A percentile compares a stretch with the other conserved stretches of the same genome.
phyloP scores from a whole-genome alignment of 1,140 invertebrate genomes.

The Musca domestica region DNA sequence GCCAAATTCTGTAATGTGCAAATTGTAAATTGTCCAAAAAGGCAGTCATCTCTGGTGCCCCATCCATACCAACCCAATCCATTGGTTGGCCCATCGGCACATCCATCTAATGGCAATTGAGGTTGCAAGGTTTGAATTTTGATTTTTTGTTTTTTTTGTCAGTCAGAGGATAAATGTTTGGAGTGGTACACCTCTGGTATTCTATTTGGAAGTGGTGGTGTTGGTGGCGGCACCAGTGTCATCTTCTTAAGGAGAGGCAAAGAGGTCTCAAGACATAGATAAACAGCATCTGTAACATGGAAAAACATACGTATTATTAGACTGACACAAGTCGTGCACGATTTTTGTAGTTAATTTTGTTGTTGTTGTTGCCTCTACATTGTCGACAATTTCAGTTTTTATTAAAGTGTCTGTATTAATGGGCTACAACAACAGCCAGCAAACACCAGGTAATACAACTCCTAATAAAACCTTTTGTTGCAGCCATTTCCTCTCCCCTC shows the following conservation, averaged over 20 bases:
- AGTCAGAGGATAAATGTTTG: conserved; percentile 1
- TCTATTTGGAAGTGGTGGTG: too few relatives aligned
- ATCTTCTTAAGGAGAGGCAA: not conserved
- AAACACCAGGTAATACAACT: too few relatives aligned
- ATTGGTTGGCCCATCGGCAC: too few relatives aligned
- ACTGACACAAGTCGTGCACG: conserved; percentile 20
- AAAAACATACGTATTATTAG: conserved; percentile 17
- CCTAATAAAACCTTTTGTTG: too few relatives aligned
- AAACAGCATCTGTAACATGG: not conserved
- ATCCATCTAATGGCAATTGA: too few relatives aligned
- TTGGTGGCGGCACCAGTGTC: not conserved
- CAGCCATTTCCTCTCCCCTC: too few relatives aligned
- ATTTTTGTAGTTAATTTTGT: conserved; percentile 2
- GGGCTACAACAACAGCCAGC: too few relatives aligned
- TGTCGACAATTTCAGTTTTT: conserved; percentile 14
- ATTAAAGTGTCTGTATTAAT: conserved; percentile 6
- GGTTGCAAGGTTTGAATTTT: too few relatives aligned
- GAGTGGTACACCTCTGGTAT: conserved; percentile 5
- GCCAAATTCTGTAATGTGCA: too few relatives aligned
- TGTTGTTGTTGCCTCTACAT: not conserved
- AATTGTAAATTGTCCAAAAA: conserved; percentile 4
- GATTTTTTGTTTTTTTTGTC: too few relatives aligned
- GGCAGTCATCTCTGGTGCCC: too few relatives aligned
- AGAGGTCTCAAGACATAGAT: not conserved
- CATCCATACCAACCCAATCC: too few relatives aligned